These are phyloP conservation scores for Agrilus mali DNA, from an alignment of 2,888 invertebrate genomes.

Conservation along the genomic window DNA sequence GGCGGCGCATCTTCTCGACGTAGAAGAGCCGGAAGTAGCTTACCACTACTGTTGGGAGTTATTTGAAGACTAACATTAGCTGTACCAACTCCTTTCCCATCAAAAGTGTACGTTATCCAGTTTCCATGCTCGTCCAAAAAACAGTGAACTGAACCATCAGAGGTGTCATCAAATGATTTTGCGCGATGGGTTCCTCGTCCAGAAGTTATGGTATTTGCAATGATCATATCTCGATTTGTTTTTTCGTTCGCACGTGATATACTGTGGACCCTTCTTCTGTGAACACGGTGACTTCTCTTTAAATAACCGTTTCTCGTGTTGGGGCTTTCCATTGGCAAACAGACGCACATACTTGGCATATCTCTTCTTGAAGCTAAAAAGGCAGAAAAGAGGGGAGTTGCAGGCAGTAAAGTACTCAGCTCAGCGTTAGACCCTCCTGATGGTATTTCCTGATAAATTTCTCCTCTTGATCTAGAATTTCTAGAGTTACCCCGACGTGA, in stretches of 20 bases:
- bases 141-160: slow-evolving; percentile 74
- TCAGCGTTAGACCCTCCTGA: slow-evolving; percentile 51
- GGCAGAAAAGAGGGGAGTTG: slow-evolving; percentile 43
- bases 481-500: slow-evolving; percentile 30
- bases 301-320: slow-evolving; percentile 17
- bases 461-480: slow-evolving; percentile 29
- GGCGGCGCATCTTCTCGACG: slow-evolving; percentile 18
- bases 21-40: slow-evolving; percentile 26
- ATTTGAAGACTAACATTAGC: slow-evolving; percentile 17
- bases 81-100: slow-evolving; percentile 51
- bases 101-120: slow-evolving; percentile 80
- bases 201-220: slow-evolving; percentile 33
- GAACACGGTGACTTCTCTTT: slow-evolving; percentile 16
- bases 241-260: slow-evolving; percentile 20
- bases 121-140: slow-evolving; percentile 77
- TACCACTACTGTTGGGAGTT: slow-evolving; percentile 23
- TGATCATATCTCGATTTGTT: slow-evolving; percentile 25
- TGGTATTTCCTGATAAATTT: slow-evolving; percentile 38
- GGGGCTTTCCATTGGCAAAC: slow-evolving; percentile 28
- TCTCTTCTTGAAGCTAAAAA: slow-evolving; percentile 50
- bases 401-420: slow-evolving; percentile 49
- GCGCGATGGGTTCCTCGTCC: slow-evolving; percentile 53
- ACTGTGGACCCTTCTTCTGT: slow-evolving; percentile 32
- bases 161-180: slow-evolving; percentile 68
- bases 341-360: slow-evolving; percentile 31